Percentiles rank a stretch among this genome's conserved stretches.
Evolutionary conservation across 2,888 invertebrate species (phyloP).

Genomic region (Anoncus sp.): DNA sequence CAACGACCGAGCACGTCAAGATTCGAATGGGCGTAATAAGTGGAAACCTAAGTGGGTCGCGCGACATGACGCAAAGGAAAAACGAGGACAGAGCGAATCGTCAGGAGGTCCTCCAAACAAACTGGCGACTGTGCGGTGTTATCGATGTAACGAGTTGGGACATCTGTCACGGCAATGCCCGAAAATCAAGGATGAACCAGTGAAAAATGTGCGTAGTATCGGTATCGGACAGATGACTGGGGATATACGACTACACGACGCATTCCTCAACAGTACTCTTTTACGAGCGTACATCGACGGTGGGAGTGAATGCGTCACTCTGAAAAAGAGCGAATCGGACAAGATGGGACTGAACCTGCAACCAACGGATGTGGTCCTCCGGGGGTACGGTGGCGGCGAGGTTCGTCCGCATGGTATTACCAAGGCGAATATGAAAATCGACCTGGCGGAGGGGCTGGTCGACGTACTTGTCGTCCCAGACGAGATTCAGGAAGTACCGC

Average conservation of each 20-base stretch:
- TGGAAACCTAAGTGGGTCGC: not conserved
- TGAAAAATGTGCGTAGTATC: slow-evolving; percentile 39
- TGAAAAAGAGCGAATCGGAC: slow-evolving; percentile 38
- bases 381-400: slow-evolving; percentile 35
- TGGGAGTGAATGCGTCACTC: slow-evolving; percentile 46
- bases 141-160: slow-evolving; percentile 20
- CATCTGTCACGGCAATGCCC: slow-evolving; percentile 34
- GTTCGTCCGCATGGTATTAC: slow-evolving; percentile 25
- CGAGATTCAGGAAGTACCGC: slow-evolving; percentile 35
- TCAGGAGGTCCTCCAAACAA: slow-evolving; percentile 28
- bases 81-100: not conserved
- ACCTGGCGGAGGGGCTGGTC: slow-evolving; percentile 39
- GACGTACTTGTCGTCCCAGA: slow-evolving; percentile 39
- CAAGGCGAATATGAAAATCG: slow-evolving; percentile 31
- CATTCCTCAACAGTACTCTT: slow-evolving; percentile 9
- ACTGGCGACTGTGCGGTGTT: slow-evolving; percentile 12
- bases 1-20: not conserved
- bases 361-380: slow-evolving; percentile 25
- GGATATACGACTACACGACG: slow-evolving; percentile 19
- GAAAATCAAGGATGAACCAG: not conserved
- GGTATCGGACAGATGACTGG: slow-evolving; percentile 15
- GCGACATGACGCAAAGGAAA: not conserved
- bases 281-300: slow-evolving; percentile 34
- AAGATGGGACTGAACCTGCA: slow-evolving; percentile 31
- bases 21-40: not conserved